Conservation (phyloP, 2,113 vertebrate genomes). For the Archilochus colubris region DNA sequence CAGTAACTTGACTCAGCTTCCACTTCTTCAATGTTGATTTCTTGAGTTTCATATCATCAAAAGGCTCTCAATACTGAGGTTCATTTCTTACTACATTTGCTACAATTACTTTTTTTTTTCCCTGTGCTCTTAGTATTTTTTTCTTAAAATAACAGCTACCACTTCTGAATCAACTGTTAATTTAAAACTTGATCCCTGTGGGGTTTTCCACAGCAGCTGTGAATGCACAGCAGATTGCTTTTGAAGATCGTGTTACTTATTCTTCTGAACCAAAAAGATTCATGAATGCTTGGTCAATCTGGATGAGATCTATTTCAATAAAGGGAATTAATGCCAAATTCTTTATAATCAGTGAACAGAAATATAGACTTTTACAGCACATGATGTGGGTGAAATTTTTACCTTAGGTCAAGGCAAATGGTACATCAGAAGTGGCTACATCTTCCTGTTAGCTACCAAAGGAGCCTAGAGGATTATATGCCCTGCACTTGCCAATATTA, state of each 20-base stretch:
- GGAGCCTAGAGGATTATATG: background rate
- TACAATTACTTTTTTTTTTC: background rate
- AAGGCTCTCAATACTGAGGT: background rate
- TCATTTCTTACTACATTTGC: background rate
- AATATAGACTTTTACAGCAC: background rate
- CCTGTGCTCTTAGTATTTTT: background rate
- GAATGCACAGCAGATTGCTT: background rate
- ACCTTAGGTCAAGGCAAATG: background rate
- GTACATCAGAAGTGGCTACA: background rate
- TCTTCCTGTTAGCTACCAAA: background rate
- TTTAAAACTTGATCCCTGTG: background rate
- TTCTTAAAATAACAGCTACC: background rate
- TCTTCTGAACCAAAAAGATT: background rate
- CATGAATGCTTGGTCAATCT: background rate
- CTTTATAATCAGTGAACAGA: background rate
- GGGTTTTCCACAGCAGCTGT: background rate
- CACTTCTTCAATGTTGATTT: background rate
- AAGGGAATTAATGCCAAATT: background rate
- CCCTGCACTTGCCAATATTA: background rate
- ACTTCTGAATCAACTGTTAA: background rate
- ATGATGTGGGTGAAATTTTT: background rate
- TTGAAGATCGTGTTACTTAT: background rate
- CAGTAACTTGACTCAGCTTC: background rate
- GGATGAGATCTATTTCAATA: background rate
- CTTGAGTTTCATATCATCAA: background rate